phyloP scores from a whole-genome alignment of 2,797 vertebrate genomes.

The Galagoides demidoff region DNA sequence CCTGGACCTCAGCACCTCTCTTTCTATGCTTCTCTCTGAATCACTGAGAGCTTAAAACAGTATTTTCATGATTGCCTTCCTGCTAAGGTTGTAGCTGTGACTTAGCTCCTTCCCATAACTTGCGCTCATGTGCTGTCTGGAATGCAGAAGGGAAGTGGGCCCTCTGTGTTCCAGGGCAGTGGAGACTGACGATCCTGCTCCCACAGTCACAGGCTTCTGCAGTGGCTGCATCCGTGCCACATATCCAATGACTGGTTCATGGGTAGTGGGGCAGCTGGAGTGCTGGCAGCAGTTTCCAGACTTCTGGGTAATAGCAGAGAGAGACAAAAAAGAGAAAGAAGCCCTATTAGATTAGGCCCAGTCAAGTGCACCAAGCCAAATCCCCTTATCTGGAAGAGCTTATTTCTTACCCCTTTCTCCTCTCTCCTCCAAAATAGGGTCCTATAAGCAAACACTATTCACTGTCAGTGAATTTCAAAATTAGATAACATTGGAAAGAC shows the following conservation, averaged over 20 bases:
- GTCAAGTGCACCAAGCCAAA: neutral
- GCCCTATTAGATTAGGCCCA: neutral
- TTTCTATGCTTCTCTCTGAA: neutral
- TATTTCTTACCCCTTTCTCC: neutral
- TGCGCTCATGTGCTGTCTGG: neutral
- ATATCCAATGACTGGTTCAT: neutral
- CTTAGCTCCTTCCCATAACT: conserved; percentile 8
- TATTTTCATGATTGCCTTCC: conserved; percentile 34
- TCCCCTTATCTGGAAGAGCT: neutral
- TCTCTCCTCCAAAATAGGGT: neutral
- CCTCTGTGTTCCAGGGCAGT: neutral
- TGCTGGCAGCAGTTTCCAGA: neutral
- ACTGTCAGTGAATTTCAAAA: conserved; percentile 35
- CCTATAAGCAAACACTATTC: conserved; percentile 1
- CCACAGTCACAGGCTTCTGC: neutral
- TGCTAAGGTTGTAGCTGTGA: neutral
- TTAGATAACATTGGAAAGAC: neutral
- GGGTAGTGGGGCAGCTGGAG: neutral
- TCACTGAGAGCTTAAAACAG: neutral
- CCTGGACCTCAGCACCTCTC: neutral
- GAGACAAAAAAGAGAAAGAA: neutral
- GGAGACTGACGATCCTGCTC: neutral
- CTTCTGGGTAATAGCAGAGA: neutral
- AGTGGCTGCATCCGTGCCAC: neutral
- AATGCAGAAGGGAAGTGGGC: neutral